A percentile compares a stretch with the other conserved stretches of the same genome.
These are phyloP conservation scores for Eriosoma lanigerum DNA, from an alignment of 1,140 invertebrate species.

Conservation along the genomic window DNA sequence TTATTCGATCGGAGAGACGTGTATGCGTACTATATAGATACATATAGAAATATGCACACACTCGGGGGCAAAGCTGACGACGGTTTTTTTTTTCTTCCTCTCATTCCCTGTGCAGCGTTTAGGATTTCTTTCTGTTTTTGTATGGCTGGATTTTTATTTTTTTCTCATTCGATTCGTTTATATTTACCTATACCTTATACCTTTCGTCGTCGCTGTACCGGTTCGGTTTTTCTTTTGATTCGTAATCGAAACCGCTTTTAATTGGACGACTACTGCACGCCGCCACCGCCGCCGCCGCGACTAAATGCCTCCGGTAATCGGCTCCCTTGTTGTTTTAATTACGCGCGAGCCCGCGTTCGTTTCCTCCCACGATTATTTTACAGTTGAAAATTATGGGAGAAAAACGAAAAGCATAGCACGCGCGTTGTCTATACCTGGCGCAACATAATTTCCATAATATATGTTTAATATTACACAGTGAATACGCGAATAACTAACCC, in stretches of 20 bases:
- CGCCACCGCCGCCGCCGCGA: not conserved
- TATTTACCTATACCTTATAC: no score
- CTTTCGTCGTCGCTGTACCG: conserved; percentile 16
- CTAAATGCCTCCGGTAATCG: conserved; percentile 36
- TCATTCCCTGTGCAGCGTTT: conserved; percentile 22
- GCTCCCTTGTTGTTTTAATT: conserved; percentile 40
- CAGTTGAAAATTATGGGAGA: no score
- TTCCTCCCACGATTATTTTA: not conserved
- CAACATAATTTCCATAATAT: no score
- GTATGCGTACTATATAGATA: not conserved
- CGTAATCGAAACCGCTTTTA: conserved; percentile 36
- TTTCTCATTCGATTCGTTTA: not conserved
- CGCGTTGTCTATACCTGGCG: no score
- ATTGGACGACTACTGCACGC: conserved; percentile 44
- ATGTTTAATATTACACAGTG: no score
- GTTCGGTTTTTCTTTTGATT: conserved; percentile 50
- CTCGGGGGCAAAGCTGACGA: conserved; percentile 29
- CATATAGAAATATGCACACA: conserved; percentile 34
- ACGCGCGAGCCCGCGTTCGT: not conserved
- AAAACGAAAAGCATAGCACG: no score
- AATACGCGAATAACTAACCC: no score
- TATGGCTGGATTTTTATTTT: no score
- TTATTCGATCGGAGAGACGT: conserved; percentile 43
- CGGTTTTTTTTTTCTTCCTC: conserved; percentile 5
- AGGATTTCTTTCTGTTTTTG: conserved; percentile 20